phyloP scores from a whole-genome alignment of 2,113 vertebrate genomes.

The Phasianus colchicus region DNA sequence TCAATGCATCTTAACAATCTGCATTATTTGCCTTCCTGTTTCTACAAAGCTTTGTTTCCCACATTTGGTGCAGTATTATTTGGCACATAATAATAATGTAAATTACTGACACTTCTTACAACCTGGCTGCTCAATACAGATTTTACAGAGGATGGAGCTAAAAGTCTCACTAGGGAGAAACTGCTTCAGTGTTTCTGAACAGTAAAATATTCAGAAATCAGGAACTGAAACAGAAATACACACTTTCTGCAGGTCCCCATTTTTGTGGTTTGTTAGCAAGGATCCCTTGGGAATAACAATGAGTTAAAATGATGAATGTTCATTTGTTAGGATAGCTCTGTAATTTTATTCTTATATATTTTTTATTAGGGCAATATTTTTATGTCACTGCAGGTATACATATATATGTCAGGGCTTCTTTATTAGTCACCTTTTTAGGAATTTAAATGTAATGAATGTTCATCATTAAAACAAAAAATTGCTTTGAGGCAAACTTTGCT shows the following conservation, averaged over 20 bases:
- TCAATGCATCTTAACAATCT: not conserved
- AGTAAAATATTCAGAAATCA: conserved; percentile 9
- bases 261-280: not conserved
- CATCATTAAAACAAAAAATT: not conserved
- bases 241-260: not conserved
- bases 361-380: not conserved
- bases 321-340: not conserved
- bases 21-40: not conserved
- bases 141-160: conserved; percentile 44
- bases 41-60: not conserved
- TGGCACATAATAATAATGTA: not conserved
- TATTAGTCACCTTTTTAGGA: not conserved
- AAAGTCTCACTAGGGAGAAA: conserved; percentile 12
- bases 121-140: not conserved
- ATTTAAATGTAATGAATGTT: not conserved
- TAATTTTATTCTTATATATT: not conserved
- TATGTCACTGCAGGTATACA: not conserved
- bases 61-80: conserved; percentile 1
- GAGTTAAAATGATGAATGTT: conserved; percentile 1
- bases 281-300: not conserved
- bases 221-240: not conserved
- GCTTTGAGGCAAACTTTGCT: not conserved
- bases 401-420: not conserved
- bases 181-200: not conserved
- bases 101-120: conserved; percentile 19